Evolutionary conservation across 2,888 invertebrate species (phyloP).

Genomic region (Calephelis perditalis): DNA sequence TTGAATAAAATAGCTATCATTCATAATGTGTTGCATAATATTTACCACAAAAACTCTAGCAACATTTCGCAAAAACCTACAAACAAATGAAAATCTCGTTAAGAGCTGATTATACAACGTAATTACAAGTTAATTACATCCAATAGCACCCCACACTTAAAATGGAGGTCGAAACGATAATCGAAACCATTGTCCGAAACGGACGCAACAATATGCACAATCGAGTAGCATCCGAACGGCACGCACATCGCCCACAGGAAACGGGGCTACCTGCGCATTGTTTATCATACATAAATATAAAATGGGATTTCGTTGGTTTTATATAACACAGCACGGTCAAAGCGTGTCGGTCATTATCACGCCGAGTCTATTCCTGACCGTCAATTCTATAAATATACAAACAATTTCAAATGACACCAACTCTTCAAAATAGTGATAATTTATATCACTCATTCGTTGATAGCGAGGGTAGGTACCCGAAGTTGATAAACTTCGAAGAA

Average conservation of each 20-base stretch:
- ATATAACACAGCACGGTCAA: conserved; percentile 21
- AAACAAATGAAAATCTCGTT: not conserved
- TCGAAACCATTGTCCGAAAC: conserved; percentile 44
- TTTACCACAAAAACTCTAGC: no score
- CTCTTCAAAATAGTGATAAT: no score
- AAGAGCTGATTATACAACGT: not conserved
- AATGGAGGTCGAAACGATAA: conserved; percentile 28
- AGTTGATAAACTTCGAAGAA: no score
- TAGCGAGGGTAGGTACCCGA: no score
- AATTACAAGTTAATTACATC: conserved; percentile 16
- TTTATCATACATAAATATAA: conserved; percentile 29
- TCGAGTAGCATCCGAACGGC: conserved; percentile 31
- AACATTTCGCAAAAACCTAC: no score
- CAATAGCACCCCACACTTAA: conserved; percentile 13
- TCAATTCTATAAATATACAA: not conserved
- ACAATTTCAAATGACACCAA: conserved; percentile 5
- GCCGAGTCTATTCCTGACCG: conserved; percentile 9
- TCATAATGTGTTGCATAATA: no score
- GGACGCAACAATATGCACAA: conserved; percentile 38
- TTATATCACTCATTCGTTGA: no score
- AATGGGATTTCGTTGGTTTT: conserved; percentile 21
- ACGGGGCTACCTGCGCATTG: conserved; percentile 44
- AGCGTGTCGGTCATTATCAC: conserved; percentile 26
- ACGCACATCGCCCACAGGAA: conserved; percentile 44
- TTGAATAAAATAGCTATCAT: no score